Evolutionary conservation across 2,113 vertebrate genomes (phyloP).

Genomic region (Apaloderma vittatum): DNA sequence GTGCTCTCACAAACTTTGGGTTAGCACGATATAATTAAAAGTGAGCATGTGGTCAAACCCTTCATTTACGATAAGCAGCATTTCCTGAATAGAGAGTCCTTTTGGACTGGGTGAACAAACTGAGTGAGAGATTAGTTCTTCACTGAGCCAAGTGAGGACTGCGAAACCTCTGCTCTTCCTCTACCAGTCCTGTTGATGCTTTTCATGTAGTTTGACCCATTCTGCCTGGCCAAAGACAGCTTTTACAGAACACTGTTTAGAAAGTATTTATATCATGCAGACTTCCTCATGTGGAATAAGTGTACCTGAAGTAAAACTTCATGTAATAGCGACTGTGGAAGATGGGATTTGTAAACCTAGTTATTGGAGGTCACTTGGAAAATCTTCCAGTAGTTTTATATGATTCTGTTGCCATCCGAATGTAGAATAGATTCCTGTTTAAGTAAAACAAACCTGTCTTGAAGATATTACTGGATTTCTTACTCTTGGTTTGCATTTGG

Average conservation of each 20-base stretch:
- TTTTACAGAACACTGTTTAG: not conserved
- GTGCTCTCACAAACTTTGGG: not conserved
- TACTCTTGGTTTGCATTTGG: conserved; percentile 41
- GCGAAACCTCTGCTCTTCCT: not conserved
- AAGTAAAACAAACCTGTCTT: conserved; percentile 40
- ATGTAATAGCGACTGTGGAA: fast-evolving
- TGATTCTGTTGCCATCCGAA: not conserved
- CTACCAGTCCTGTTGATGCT: not conserved
- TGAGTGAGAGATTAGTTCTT: not conserved
- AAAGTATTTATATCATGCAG: not conserved
- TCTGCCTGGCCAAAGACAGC: not conserved
- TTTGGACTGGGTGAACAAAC: not conserved
- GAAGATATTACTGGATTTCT: not conserved
- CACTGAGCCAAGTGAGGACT: not conserved
- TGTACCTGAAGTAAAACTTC: not conserved
- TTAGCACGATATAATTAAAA: not conserved
- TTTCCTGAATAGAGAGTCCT: not conserved
- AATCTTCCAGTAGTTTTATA: not conserved
- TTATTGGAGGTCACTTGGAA: not conserved
- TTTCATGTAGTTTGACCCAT: not conserved
- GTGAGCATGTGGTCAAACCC: fast-evolving
- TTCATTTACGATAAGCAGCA: not conserved
- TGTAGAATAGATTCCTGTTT: not conserved
- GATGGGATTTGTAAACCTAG: not conserved
- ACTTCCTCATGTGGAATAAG: not conserved